phyloP scores from a whole-genome alignment of 2,888 invertebrate genomes.

The Ligdia adustata region DNA sequence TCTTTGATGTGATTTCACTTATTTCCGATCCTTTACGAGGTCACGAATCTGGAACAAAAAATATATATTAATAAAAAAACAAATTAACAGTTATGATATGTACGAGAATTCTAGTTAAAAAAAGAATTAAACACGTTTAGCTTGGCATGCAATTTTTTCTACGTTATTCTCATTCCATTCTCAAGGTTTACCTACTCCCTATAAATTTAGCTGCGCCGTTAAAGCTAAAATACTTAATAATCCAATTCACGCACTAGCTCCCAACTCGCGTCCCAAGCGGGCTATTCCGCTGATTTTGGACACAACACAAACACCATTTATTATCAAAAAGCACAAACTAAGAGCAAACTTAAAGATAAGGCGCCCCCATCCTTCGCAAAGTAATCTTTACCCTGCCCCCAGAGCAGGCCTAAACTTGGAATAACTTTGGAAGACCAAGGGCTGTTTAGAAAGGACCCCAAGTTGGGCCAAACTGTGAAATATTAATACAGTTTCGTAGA shows the following conservation, averaged over 20 bases:
- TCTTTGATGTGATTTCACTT: too few species aligned
- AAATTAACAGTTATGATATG: too few species aligned
- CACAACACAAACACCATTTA: slow-evolving; percentile 45
- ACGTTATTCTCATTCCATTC: too few species aligned
- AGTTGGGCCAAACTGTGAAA: slow-evolving; percentile 72
- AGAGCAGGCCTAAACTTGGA: slow-evolving; percentile 75
- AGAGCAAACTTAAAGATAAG: slow-evolving; percentile 70
- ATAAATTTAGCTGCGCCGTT: slow-evolving; percentile 8
- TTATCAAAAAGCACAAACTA: slow-evolving; percentile 62
- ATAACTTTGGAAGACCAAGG: slow-evolving; percentile 83
- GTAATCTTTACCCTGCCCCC: slow-evolving; percentile 76
- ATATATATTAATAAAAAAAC: too few species aligned
- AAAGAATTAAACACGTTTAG: too few species aligned
- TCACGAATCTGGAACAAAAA: too few species aligned
- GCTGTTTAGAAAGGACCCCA: slow-evolving; percentile 83
- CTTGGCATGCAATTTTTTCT: too few species aligned
- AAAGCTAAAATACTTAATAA: slow-evolving; percentile 17
- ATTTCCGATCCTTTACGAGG: too few species aligned
- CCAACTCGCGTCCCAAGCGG: slow-evolving; percentile 22
- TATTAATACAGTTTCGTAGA: slow-evolving; percentile 83
- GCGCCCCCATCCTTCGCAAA: slow-evolving; percentile 62
- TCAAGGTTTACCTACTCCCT: background rate
- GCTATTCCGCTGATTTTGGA: slow-evolving; percentile 36
- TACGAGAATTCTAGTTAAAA: too few species aligned
- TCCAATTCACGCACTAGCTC: slow-evolving; percentile 9